A percentile compares a stretch with the other conserved stretches of the same genome.
These are phyloP conservation scores for Myanophis thanlyinensis DNA, from an alignment of 2,113 vertebrate species.

Conservation along the genomic window DNA sequence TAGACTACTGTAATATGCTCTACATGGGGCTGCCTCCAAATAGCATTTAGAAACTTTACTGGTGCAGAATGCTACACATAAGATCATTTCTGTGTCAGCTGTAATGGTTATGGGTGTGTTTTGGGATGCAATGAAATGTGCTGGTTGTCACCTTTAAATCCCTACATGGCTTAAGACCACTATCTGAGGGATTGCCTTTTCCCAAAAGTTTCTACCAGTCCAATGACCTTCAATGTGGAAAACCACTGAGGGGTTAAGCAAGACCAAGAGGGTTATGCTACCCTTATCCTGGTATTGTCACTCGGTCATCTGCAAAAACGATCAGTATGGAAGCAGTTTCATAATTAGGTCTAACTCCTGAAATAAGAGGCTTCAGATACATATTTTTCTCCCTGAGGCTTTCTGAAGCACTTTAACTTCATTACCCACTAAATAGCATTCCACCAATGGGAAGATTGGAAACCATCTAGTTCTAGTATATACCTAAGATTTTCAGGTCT, in stretches of 20 bases:
- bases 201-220: no score
- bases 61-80: no score
- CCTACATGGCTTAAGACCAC: no score
- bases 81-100: no score
- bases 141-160: no score
- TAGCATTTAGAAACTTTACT: no score
- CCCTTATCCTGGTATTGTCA: background rate
- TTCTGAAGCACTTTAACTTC: background rate
- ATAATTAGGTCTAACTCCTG: background rate
- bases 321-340: background rate
- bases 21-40: no score
- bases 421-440: background rate
- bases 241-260: background rate
- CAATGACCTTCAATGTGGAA: background rate
- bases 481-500: background rate
- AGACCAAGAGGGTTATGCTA: background rate
- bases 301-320: background rate
- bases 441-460: background rate
- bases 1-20: no score
- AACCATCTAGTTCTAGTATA: background rate
- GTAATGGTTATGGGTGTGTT: no score
- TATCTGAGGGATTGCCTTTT: no score
- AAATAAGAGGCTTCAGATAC: background rate
- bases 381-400: background rate
- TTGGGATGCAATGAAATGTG: no score